Evolutionary conservation across 2,888 invertebrate species (phyloP).

Genomic region (Phytoseiulus persimilis): DNA sequence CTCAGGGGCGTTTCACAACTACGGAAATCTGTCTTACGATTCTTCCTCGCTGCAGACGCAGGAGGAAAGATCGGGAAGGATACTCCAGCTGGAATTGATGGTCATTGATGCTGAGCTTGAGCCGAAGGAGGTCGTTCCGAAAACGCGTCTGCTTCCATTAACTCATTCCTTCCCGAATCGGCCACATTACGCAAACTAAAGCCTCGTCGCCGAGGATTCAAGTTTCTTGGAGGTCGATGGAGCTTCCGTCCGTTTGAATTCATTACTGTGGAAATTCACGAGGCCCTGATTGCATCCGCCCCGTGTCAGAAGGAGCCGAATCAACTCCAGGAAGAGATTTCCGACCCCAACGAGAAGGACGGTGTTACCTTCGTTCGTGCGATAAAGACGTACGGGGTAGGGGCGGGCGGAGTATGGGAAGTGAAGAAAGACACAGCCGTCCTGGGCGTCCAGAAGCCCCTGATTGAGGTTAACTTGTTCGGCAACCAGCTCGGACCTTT

Average conservation of each 20-base stretch:
- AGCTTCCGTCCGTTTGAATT: no score
- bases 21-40: neutral
- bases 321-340: no score
- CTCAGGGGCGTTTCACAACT: neutral
- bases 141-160: neutral
- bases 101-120: neutral
- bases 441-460: neutral
- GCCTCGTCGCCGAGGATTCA: no score
- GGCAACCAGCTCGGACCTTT: neutral
- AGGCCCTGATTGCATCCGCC: no score
- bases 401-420: neutral
- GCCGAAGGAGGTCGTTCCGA: neutral
- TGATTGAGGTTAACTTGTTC: neutral
- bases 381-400: neutral
- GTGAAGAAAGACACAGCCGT: neutral
- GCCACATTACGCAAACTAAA: no score
- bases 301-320: no score
- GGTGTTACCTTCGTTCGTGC: neutral
- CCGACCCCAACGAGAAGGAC: no score
- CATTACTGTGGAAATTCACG: no score
- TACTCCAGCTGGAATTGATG: neutral
- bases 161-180: neutral
- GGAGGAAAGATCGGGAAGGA: neutral
- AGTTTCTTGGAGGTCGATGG: no score
- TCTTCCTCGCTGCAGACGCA: neutral